Conservation (phyloP, 2,888 invertebrate genomes). For the Cephonodes hylas region DNA sequence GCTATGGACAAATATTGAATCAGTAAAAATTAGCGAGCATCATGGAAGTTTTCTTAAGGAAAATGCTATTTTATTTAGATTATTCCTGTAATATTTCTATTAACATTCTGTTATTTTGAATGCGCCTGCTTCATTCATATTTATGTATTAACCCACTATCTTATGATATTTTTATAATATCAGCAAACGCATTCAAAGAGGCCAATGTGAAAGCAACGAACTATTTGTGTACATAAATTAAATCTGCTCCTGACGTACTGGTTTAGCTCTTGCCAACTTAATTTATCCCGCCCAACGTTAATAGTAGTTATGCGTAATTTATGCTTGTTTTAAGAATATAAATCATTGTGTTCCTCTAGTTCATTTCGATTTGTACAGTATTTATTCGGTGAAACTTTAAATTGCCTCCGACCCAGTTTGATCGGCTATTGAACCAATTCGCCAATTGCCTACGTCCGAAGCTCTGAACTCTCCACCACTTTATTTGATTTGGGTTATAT, state of each 20-base stretch:
- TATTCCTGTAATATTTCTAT: no score
- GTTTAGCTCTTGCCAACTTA: slow-evolving; percentile 29
- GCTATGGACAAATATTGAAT: no score
- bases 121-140: background rate
- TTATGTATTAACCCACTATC: background rate
- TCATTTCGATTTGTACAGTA: slow-evolving; percentile 50
- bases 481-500: slow-evolving; percentile 43
- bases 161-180: background rate
- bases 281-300: slow-evolving; percentile 15
- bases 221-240: background rate
- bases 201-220: background rate
- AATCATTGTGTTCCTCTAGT: slow-evolving; percentile 30
- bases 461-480: slow-evolving; percentile 50
- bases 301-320: slow-evolving; percentile 26
- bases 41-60: no score
- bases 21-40: no score
- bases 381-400: slow-evolving; percentile 77
- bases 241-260: background rate
- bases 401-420: slow-evolving; percentile 75
- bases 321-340: slow-evolving; percentile 27
- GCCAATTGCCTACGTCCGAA: slow-evolving; percentile 59
- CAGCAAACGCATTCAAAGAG: background rate
- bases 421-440: slow-evolving; percentile 66
- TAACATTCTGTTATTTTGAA: background rate
- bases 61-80: no score